These are phyloP conservation scores for Haliclona indistincta DNA, from an alignment of 37 sponge, comb jelly and placozoan species.

Conservation along the genomic window DNA sequence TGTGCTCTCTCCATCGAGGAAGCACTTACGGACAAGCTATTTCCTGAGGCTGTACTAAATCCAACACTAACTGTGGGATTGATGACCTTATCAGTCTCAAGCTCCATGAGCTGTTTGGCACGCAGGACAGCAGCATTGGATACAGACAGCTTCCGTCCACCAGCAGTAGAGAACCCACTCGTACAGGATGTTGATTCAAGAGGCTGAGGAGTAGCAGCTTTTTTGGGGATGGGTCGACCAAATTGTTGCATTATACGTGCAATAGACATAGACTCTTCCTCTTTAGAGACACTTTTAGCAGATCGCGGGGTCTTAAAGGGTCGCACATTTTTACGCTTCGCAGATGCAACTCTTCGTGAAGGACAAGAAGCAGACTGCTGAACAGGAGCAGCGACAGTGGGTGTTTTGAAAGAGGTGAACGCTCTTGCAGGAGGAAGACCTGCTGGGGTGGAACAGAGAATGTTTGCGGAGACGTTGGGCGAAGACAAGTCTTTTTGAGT, in stretches of 20 bases:
- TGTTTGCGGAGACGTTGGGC: no score
- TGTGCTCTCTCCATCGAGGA: conserved; percentile 10
- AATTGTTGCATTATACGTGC: conserved; percentile 32
- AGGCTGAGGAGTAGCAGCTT: not conserved
- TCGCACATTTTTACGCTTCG: not conserved
- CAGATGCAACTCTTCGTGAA: not conserved
- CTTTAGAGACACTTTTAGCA: conserved; percentile 39
- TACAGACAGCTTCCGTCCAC: conserved; percentile 30
- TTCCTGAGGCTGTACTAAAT: conserved; percentile 46
- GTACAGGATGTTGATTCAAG: not conserved
- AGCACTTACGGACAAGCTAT: conserved; percentile 23
- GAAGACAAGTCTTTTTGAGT: no score
- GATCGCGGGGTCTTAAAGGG: conserved; percentile 55
- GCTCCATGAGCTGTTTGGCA: conserved; percentile 14
- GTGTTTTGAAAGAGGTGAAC: no score
- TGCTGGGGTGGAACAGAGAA: no score
- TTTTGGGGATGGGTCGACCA: conserved; percentile 3
- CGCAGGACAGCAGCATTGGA: conserved; percentile 16
- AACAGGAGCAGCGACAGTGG: no score
- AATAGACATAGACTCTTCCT: conserved; percentile 50
- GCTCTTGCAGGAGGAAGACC: no score
- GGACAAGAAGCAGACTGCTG: no score
- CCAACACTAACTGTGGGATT: not conserved
- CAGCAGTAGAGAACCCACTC: conserved; percentile 31
- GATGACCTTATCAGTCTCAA: no score